Evolutionary conservation across 2,113 vertebrate genomes (phyloP).

Genomic region (Callithrix jacchus): DNA sequence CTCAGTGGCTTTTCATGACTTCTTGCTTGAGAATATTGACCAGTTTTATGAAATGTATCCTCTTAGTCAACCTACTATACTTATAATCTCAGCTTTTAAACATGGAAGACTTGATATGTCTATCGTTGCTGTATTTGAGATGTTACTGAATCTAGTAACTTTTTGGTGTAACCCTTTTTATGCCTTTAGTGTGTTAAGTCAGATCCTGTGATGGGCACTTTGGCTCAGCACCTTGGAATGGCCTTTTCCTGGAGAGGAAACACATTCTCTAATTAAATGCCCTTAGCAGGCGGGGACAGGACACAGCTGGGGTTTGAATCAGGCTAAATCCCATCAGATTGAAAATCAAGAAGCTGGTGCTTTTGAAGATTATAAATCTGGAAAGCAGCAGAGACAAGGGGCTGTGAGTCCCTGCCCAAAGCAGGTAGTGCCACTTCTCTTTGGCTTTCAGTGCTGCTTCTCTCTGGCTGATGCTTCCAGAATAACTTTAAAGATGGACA

Average conservation of each 20-base stretch:
- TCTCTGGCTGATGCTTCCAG: conserved; percentile 2
- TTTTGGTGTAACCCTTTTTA: neutral
- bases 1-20: neutral
- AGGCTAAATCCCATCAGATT: conserved; percentile 72
- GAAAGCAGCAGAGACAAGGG: conserved; percentile 40
- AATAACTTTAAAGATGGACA: conserved; percentile 16
- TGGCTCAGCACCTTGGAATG: conserved; percentile 44
- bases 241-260: conserved; percentile 55
- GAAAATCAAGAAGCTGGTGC: conserved; percentile 69
- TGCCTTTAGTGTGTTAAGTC: conserved; percentile 26
- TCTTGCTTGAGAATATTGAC: conserved; percentile 1
- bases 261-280: conserved; percentile 65
- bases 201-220: neutral
- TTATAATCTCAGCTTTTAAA: neutral
- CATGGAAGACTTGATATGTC: neutral
- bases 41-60: neutral
- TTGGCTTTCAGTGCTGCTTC: conserved; percentile 28
- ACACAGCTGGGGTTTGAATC: conserved; percentile 75
- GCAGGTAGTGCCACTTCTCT: conserved; percentile 56
- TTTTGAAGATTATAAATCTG: conserved; percentile 76
- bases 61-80: neutral
- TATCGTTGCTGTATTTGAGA: neutral
- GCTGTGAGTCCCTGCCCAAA: neutral
- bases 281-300: conserved; percentile 63
- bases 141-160: conserved; percentile 12